Evolutionary conservation across 1,140 invertebrate species (phyloP), one percentile per base, ranked within the genome.

Genomic region (Zaprionus gabonicus): DNA sequence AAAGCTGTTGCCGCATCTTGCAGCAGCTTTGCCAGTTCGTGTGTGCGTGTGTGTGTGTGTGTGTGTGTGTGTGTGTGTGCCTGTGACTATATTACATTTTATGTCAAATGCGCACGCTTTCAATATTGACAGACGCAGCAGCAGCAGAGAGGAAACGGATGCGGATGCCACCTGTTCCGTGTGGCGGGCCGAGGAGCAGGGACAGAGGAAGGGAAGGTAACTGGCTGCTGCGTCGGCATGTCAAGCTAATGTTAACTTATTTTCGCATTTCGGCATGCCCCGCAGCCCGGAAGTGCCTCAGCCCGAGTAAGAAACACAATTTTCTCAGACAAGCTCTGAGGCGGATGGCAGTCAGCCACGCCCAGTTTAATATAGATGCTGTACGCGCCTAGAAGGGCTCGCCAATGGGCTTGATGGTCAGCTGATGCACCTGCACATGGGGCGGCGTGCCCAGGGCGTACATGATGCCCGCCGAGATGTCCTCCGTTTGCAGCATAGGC

Each of bases 381-480:
- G 17, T n/a, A 17, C 27, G 41, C 58, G 0, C 44, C 28, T 74
- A 87, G 53, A 87, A 87, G 25, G 81, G 84, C 23, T 87, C 84
- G 0, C 92, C 93, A 25, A 93, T 66, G 7, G 83, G 83, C 80
- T 91, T 91, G 44, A 94, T 83, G 31, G 82, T 93, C 76, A 93
- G 69, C 80, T 93, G 90, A 64, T 92, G 92, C 23, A 94, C 87
- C 92, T 96, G 95, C 1, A 96, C 95, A 67, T 94, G 91, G 1
- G 94, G 91, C 0, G 95, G 95, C 0, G 95, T 94, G 7, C 91
- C 92, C 10, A 96, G 65, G 1, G 93, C 94, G 71, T 95, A 96
- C 2, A 95, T 69, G 0, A 95, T 92, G 2, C 93, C 93, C 28
- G 95, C 93, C 0, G 94, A 93, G 0, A 96, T 87, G 62, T 95